Evolutionary conservation across 2,888 invertebrate genomes (phyloP), one percentile per base, ranked within the genome.

Genomic region (Unio pictorum): DNA sequence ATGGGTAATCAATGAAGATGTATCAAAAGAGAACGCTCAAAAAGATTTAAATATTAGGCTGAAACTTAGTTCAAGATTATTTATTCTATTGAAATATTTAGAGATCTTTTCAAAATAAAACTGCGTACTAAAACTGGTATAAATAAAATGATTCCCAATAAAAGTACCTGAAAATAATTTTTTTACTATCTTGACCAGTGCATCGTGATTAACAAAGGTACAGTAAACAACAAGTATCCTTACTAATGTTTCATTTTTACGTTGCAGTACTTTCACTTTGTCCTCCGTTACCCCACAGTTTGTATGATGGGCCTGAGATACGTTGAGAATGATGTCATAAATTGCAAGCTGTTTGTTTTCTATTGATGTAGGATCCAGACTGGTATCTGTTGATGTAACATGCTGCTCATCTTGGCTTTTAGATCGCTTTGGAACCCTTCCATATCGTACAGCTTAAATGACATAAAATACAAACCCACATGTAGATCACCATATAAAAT

Each of bases 401-500:
- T 81, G 80, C 61, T 92, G 89, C 73, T 90, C 89, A 91, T 93
- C 94, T 79, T 94, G 93, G 90, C 96, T 97, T 83, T 96, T 93
- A 73, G 96, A 94, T 84, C 97, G 93, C 91, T 98, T 98, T 78
- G 98, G 98, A 84, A 97, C 97, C 80, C 98, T 93, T 81, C 98
- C 98, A 93, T 98, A 98, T 89, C 98, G 93, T 79, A 98, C 98
- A 88, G 97, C 87, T 87, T 73, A 26, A 76, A 79, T 61, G 45
- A 71, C 4, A 67, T 65, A 62, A 26, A 45, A 45, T 45, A 45
- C 45, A 45, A 45, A 45, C 3, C 8, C 15, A 15, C 3, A 45
- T 45, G 45, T 45, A 15, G 15, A 45, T 15, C 45, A 11, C 45
- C 11, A 15, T 45, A 11, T 45, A 45, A 45, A 45, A 45, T 45